Evolutionary conservation across 2,888 invertebrate species (phyloP), one percentile per base, ranked within the genome.

Genomic region (Choristoneura rosaceana): DNA sequence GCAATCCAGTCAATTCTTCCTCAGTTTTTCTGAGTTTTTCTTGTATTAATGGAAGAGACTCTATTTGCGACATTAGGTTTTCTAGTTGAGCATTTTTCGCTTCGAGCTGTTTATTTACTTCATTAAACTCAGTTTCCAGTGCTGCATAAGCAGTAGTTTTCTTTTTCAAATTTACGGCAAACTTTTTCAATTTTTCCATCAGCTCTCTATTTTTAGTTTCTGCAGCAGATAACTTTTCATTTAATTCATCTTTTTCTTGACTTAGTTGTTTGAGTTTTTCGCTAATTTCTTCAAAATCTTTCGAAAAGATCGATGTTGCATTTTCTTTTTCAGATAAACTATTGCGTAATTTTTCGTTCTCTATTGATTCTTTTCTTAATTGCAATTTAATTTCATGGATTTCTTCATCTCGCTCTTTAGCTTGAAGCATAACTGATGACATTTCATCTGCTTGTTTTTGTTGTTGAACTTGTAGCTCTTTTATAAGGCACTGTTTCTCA

Each of bases 131-230:
- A 60, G 87, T 84, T 88, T 97, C 96, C 47, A 97, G 86, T 76
- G 97, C 96, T 47, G 95, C 91, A 78, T 96, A 96, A 75, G 96
- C 94, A 0, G 92, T 84, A 0, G 95, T 94, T 82, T 97, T 97
- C 83, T 97, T 97, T 85, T 97, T 97, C 10, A 97, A 92, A 81
- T 95, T 96, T 0, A 96, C 95, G 0, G 97, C 97, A 80, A 96
- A 95, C 81, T 97, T 97, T 82, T 97, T 97, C 82, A 97, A 94
- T 87, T 97, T 97, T 71, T 97, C 97, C 69, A 96, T 86, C 75
- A 97, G 95, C 66, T 96, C 96, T 80, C 96, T 96, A 76, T 96
- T 95, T 82, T 96, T 96, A 8, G 83, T 90, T 80, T 96, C 96
- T 1, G 96, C 81, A 14, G 90, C 86, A 1, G 79, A 73, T 67